A percentile compares a stretch with the other conserved stretches of the same genome.
These are phyloP conservation scores for Minunthozetes semirufus DNA, from an alignment of 2,888 invertebrate species.

Conservation along the genomic window DNA sequence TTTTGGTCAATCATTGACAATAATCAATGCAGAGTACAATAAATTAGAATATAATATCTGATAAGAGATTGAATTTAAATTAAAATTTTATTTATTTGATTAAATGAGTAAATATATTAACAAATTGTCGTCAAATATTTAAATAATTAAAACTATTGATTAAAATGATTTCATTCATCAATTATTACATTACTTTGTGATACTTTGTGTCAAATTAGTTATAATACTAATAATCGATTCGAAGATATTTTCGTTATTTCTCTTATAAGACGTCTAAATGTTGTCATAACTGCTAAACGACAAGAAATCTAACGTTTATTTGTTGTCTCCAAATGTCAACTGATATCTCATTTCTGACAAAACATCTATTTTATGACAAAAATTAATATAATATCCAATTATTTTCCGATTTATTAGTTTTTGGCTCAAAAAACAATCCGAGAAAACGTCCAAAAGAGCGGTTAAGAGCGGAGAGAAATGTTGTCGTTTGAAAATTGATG, in stretches of 20 bases:
- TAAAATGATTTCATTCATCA: background rate
- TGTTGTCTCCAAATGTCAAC: background rate
- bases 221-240: background rate
- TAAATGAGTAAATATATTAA: background rate
- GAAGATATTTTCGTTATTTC: background rate
- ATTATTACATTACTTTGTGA: conserved; percentile 5
- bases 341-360: background rate
- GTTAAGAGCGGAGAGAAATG: too few relatives aligned
- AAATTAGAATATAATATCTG: too few relatives aligned
- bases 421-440: background rate
- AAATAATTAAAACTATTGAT: background rate
- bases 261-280: background rate
- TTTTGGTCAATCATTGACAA: too few relatives aligned
- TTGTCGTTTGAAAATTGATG: too few relatives aligned
- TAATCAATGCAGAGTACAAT: too few relatives aligned
- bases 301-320: background rate
- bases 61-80: too few relatives aligned
- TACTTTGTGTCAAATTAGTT: conserved; percentile 7
- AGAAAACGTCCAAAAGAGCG: too few relatives aligned
- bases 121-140: background rate
- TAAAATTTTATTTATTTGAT: too few relatives aligned
- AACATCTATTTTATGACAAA: background rate
- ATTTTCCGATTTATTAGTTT: background rate
- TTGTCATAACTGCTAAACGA: background rate
- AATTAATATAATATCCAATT: background rate